Evolutionary conservation across 2,797 vertebrate species (phyloP).

Genomic region (Catostomus latipinnis): DNA sequence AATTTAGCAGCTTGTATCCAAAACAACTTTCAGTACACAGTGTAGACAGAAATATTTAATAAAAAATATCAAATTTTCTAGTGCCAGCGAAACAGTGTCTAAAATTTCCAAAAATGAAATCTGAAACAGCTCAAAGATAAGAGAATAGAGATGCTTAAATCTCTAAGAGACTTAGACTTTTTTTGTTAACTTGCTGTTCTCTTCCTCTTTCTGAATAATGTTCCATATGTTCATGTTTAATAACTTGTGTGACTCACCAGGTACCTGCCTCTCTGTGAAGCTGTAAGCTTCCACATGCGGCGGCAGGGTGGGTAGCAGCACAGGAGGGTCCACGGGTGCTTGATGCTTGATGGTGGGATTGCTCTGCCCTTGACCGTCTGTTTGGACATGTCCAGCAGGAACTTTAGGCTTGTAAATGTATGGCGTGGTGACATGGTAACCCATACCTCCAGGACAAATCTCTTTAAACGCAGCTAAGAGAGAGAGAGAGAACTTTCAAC

Average conservation of each 20-base stretch:
- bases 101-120: not conserved
- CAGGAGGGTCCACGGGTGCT: slow-evolving; percentile 82
- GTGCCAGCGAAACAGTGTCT: too few relatives aligned
- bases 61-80: too few relatives aligned
- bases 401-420: slow-evolving; percentile 73
- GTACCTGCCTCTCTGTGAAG: slow-evolving; percentile 82
- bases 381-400: slow-evolving; percentile 71
- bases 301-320: slow-evolving; percentile 88
- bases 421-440: slow-evolving; percentile 92
- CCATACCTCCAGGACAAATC: slow-evolving; percentile 99
- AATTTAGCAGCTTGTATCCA: too few relatives aligned
- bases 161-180: not conserved
- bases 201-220: not conserved
- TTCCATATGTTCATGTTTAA: not conserved
- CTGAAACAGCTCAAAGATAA: not conserved
- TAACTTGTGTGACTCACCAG: slow-evolving; percentile 84
- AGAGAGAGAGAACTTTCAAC: not conserved
- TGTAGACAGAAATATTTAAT: too few relatives aligned
- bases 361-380: slow-evolving; percentile 66
- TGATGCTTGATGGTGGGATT: slow-evolving; percentile 67
- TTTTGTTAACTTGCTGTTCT: not conserved
- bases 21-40: too few relatives aligned
- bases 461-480: slow-evolving; percentile 93
- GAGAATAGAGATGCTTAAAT: not conserved
- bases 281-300: slow-evolving; percentile 90